These are phyloP conservation scores for Sebastes vulpes DNA, from an alignment of 2,797 vertebrate genomes.

Conservation along the genomic window DNA sequence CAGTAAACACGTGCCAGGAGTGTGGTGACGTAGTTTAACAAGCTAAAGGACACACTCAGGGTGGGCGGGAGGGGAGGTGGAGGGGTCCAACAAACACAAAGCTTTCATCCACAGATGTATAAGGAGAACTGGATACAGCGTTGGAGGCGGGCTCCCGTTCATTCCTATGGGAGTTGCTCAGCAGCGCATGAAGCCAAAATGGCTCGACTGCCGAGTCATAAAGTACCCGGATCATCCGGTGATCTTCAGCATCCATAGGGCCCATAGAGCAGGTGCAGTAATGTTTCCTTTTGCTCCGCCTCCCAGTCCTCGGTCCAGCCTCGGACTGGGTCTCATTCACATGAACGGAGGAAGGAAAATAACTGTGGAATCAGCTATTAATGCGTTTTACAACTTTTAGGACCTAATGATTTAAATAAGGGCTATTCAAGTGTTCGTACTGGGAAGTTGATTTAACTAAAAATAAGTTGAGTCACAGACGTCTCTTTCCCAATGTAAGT, in stretches of 20 bases:
- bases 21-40: background rate
- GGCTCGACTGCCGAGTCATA: background rate
- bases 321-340: background rate
- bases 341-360: background rate
- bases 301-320: too few relatives aligned
- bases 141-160: background rate
- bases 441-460: too few relatives aligned
- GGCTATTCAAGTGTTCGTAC: too few relatives aligned
- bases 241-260: too few relatives aligned
- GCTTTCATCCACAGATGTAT: background rate
- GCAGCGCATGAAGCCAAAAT: background rate
- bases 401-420: too few relatives aligned
- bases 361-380: background rate
- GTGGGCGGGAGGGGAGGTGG: background rate
- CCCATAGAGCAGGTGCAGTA: too few relatives aligned
- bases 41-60: background rate
- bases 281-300: accelerated
- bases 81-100: background rate
- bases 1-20: background rate
- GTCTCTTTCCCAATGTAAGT: too few relatives aligned
- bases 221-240: background rate
- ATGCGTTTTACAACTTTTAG: too few relatives aligned
- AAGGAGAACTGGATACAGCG: background rate
- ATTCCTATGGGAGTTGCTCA: background rate
- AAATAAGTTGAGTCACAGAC: too few relatives aligned